These are phyloP conservation scores for Sussaba pulchella DNA, from an alignment of 2,888 invertebrate species.

Conservation along the genomic window DNA sequence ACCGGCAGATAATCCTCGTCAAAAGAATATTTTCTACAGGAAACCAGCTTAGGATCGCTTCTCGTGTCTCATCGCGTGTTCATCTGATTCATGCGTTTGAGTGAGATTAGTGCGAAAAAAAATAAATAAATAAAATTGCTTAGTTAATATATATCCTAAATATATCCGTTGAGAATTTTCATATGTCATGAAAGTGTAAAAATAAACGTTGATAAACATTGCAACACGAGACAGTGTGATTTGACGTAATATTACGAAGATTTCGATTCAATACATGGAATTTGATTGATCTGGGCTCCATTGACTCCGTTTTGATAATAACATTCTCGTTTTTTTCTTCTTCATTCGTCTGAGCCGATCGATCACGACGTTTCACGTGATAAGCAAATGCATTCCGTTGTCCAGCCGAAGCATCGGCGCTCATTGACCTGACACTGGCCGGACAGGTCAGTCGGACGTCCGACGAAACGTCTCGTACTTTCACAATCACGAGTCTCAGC, in stretches of 20 bases:
- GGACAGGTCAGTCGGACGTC: not conserved
- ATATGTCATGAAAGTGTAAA: not conserved
- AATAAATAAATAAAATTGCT: too few species aligned
- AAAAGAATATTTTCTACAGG: conserved; percentile 5
- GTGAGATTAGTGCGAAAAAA: conserved; percentile 7
- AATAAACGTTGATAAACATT: not conserved
- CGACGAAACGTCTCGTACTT: not conserved
- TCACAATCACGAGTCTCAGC: not conserved
- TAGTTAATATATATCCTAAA: not conserved
- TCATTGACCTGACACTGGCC: not conserved
- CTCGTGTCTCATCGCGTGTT: conserved; percentile 3
- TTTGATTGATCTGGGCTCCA: too few species aligned
- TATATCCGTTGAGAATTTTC: not conserved
- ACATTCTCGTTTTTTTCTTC: not conserved
- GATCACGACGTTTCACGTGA: not conserved
- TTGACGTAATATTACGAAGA: not conserved
- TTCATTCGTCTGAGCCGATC: not conserved
- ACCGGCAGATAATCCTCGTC: conserved; percentile 48
- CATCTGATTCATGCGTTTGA: not conserved
- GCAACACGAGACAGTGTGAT: not conserved
- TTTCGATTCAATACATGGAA: not conserved
- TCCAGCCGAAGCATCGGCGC: not conserved
- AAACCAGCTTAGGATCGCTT: not conserved
- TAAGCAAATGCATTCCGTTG: not conserved
- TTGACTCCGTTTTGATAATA: too few species aligned